Percentiles rank a stretch among this genome's conserved stretches.
These are phyloP conservation scores for Axea sp. DNA, from an alignment of 2,888 invertebrate genomes.

Conservation along the genomic window DNA sequence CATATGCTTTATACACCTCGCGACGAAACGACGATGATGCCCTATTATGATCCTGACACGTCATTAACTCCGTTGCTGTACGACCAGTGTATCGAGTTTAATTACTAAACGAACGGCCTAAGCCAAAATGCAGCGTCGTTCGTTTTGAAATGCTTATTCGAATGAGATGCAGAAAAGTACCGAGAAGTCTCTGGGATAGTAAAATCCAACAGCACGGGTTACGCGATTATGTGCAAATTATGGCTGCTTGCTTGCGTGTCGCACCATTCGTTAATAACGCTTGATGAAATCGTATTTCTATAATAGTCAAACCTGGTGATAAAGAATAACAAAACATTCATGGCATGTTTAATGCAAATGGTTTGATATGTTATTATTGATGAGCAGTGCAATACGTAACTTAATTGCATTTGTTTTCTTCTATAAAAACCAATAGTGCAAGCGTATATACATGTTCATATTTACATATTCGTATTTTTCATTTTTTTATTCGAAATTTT, in stretches of 20 bases:
- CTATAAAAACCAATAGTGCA: too few species aligned
- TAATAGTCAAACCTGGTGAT: background rate
- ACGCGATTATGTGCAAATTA: slow-evolving; percentile 23
- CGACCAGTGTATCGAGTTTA: slow-evolving; percentile 66
- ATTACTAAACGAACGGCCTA: slow-evolving; percentile 69
- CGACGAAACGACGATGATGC: slow-evolving; percentile 72
- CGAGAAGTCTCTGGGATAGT: slow-evolving; percentile 33
- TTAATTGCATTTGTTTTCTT: too few species aligned
- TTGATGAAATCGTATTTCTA: slow-evolving; percentile 8
- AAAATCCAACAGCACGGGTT: slow-evolving; percentile 33
- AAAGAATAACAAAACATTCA: too few species aligned
- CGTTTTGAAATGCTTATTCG: slow-evolving; percentile 49
- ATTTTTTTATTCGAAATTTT: too few species aligned
- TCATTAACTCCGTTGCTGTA: slow-evolving; percentile 73
- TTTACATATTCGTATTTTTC: too few species aligned
- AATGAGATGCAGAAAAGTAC: slow-evolving; percentile 54
- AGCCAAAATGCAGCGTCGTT: slow-evolving; percentile 66
- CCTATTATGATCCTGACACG: slow-evolving; percentile 77
- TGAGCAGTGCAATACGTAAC: too few species aligned
- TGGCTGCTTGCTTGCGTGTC: slow-evolving; percentile 26
- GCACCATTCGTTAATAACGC: slow-evolving; percentile 17
- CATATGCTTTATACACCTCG: slow-evolving; percentile 74
- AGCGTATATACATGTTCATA: too few species aligned
- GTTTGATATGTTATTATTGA: too few species aligned
- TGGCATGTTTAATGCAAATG: too few species aligned